Percentiles rank a stretch among this genome's conserved stretches.
Conservation (phyloP, 1,140 invertebrate species). For the Pseudomyrmex dendroicus region DNA sequence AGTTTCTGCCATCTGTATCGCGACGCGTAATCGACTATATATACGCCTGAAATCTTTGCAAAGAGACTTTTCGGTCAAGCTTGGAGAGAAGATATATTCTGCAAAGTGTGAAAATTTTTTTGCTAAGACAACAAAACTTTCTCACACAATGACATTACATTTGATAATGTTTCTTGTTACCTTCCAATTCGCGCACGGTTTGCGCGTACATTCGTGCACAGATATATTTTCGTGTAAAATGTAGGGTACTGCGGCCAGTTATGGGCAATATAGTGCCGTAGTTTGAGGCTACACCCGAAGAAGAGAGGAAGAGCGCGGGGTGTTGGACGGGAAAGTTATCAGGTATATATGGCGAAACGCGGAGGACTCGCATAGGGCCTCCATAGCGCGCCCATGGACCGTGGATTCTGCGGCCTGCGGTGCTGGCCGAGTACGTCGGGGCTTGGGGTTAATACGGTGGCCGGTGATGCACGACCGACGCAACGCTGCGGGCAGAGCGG, state of each 20-base stretch:
- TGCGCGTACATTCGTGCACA: not conserved
- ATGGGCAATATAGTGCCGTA: conserved; percentile 55
- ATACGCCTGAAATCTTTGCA: not conserved
- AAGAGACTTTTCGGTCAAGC: conserved; percentile 50
- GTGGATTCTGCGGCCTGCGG: conserved; percentile 73
- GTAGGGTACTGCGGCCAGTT: conserved; percentile 59
- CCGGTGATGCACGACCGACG: conserved; percentile 83
- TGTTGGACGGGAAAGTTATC: conserved; percentile 11
- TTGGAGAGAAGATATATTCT: not conserved
- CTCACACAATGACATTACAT: not conserved
- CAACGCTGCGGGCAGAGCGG: conserved; percentile 79
- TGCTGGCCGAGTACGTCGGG: conserved; percentile 71
- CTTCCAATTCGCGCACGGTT: no score
- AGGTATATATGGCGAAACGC: conserved; percentile 6
- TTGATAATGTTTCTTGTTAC: no score
- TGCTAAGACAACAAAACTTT: no score
- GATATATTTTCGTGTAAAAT: conserved; percentile 16
- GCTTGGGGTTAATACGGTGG: conserved; percentile 83
- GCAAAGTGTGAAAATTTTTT: not conserved
- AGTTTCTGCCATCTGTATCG: conserved; percentile 52
- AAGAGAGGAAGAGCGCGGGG: not conserved
- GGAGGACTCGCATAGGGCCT: conserved; percentile 43
- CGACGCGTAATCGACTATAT: not conserved
- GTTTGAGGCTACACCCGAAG: not conserved
- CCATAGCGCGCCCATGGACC: conserved; percentile 64